Base-by-base conservation (phyloP, 2,113 vertebrate genomes). In the Triplophysa dalaica region DNA sequence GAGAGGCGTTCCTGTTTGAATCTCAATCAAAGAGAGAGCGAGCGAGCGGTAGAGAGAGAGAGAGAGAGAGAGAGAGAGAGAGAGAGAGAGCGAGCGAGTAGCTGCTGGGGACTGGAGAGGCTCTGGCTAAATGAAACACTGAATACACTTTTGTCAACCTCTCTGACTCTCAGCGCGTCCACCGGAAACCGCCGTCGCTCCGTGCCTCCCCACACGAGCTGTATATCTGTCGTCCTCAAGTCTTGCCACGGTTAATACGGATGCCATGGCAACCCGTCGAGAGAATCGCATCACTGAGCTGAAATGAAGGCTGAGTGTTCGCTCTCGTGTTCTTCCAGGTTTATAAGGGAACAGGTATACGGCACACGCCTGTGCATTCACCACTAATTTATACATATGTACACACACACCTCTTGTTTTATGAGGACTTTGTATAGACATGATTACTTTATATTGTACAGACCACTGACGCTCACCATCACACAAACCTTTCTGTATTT, bases 141-240 rank as follows among this genome's bases (percentile, higher is more conserved):
- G 82, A 87, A 89, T 83, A 89, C 89, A 90, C 85, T 75, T 82
- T 82, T 75, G 14, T 76, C 87, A 83, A 85, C 87, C 83, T 88
- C 85, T 85, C 21, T 88, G 84, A 88, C 86, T 86, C 82, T 87
- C 84, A 70, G 75, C 22, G 88, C 89, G 87, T 86, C 85, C 84
- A 86, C 86, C 81, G 74, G 82, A 85, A 88, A 89, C 88, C 89
- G 87, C 86, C 84, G 86, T 81, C 67, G 76, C 83, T 80, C 29
- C n/a, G 79, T 79, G 76, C 52, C 70, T 70, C 54, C 65, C 73
- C 77, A 81, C 78, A 63, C 8, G 73, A 83, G 75, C 76, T 33
- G 50, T 43, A 70, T 60, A 83, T 83, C 69, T 76, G 70, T 66
- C 29, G 43, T 58, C 60, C 8, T 41, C 26, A 65, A 72, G 38